Evolutionary conservation across 2,888 invertebrate genomes (phyloP), one percentile per base, ranked within the genome.

Genomic region (Rhopalosiphum nymphaeae): DNA sequence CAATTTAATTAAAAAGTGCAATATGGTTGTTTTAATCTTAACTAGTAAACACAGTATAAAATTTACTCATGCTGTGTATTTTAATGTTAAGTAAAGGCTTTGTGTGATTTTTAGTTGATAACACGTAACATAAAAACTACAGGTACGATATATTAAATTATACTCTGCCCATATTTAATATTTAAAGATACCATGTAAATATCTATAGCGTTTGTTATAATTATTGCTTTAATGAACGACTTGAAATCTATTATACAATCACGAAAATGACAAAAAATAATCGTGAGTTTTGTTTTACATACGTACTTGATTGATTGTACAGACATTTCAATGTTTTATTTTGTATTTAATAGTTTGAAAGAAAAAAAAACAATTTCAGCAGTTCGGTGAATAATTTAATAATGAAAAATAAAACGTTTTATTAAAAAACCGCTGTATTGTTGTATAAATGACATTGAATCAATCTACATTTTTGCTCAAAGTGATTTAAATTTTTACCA

Each of bases 1-100:
- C 21, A 44, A 57, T 91, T 91, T 57, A 86, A 86, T 91, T 91
- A 86, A 91, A 91, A 85, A 21, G 85, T 91, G 56, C 85, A 56
- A 56, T 85, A 44, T 21, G 21, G n/a, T 36, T 56, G 91, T 21
- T 44, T 56, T 49, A 78, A 46, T 53, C 36, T 49, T 21, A 78
- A 16, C 25, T 49, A 56, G 49, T 21, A 42, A 84, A 13, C 29
- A 36, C 36, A 42, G 42, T 91, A 26, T 21, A 3, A 84, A 29
- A 53, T n/a, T 3, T 21, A 78, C 78, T 36, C 36, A 5, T 36
- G 78, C 36, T 36, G 21, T 78, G 36, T 13, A 21, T 21, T 78
- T 78, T 21, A 5, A 36, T 21, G 36, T 21, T 36, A 78, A 36
- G 78, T 36, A 36, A 36, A 78, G 7, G 16, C 78, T 21, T 21